Conservation (phyloP, 2,113 vertebrate genomes). For the Zootoca vivipara region DNA sequence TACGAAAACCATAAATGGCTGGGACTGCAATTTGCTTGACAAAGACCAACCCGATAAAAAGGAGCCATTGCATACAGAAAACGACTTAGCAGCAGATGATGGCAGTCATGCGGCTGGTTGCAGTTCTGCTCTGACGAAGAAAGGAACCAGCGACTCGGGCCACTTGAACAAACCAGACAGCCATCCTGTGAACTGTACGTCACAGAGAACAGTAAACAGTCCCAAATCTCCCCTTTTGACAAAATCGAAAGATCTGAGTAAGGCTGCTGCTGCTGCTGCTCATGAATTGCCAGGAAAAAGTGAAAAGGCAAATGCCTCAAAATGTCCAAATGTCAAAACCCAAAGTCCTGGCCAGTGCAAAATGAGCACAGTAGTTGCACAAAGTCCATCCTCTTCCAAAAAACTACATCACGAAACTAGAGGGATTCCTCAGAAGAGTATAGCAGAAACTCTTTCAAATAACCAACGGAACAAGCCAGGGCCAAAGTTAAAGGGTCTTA, state of each 20-base stretch:
- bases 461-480: slow-evolving; percentile 71
- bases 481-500: slow-evolving; percentile 81
- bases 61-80: slow-evolving; percentile 45
- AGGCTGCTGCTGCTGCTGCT: slow-evolving; percentile 59
- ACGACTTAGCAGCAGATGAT: neutral
- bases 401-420: slow-evolving; percentile 71
- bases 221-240: slow-evolving; percentile 67
- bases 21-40: slow-evolving; percentile 38
- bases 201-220: slow-evolving; percentile 50
- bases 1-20: slow-evolving; percentile 34
- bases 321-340: slow-evolving; percentile 63
- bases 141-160: slow-evolving; percentile 36
- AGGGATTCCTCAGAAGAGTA: slow-evolving; percentile 64
- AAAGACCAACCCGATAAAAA: slow-evolving; percentile 32
- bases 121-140: slow-evolving; percentile 32
- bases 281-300: slow-evolving; percentile 56
- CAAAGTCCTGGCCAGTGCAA: slow-evolving; percentile 67
- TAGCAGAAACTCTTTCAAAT: slow-evolving; percentile 69
- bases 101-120: slow-evolving; percentile 17
- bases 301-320: slow-evolving; percentile 62
- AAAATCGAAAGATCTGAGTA: slow-evolving; percentile 74
- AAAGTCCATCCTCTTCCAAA: slow-evolving; percentile 56
- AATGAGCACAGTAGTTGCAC: slow-evolving; percentile 35
- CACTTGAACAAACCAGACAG: slow-evolving; percentile 52
- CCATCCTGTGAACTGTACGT: slow-evolving; percentile 21